Evolutionary conservation across 2,888 invertebrate genomes (phyloP).

Genomic region (Bombyx huttoni): DNA sequence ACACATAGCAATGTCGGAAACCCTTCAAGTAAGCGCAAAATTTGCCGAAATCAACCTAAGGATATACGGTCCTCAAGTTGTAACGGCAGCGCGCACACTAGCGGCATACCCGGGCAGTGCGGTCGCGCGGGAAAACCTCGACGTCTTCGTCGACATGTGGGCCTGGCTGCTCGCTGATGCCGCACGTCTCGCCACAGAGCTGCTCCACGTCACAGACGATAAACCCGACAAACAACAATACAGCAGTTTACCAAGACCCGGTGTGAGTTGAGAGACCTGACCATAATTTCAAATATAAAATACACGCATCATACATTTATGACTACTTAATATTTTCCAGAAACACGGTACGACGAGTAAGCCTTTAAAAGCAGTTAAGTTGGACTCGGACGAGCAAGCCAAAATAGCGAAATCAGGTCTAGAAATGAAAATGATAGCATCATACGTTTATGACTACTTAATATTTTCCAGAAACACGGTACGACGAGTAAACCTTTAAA

Average conservation of each 20-base stretch:
- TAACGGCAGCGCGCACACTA: constrained; percentile 93
- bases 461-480: constrained; percentile 88
- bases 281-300: too few relatives aligned
- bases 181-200: constrained; percentile 90
- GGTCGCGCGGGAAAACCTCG: constrained; percentile 96
- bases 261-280: constrained; percentile 74
- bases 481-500: constrained; percentile 94
- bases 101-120: constrained; percentile 93
- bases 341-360: constrained; percentile 97
- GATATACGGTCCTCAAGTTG: constrained; percentile 95
- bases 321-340: constrained; percentile 58
- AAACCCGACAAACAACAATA: constrained; percentile 74
- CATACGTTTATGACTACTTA: background rate
- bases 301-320: background rate
- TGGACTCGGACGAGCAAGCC: constrained; percentile 96
- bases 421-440: constrained; percentile 98
- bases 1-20: constrained; percentile 95
- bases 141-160: constrained; percentile 96
- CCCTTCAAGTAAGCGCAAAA: constrained; percentile 94
- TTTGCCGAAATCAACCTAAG: constrained; percentile 96
- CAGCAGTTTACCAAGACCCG: constrained; percentile 94
- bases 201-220: constrained; percentile 82
- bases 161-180: constrained; percentile 93
- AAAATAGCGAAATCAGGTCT: constrained; percentile 96
- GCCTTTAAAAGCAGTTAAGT: constrained; percentile 88